A percentile compares a stretch with the other conserved stretches of the same genome.
Evolutionary conservation across 2,797 vertebrate species (phyloP).

Genomic region (Tauraco hartlaubi): DNA sequence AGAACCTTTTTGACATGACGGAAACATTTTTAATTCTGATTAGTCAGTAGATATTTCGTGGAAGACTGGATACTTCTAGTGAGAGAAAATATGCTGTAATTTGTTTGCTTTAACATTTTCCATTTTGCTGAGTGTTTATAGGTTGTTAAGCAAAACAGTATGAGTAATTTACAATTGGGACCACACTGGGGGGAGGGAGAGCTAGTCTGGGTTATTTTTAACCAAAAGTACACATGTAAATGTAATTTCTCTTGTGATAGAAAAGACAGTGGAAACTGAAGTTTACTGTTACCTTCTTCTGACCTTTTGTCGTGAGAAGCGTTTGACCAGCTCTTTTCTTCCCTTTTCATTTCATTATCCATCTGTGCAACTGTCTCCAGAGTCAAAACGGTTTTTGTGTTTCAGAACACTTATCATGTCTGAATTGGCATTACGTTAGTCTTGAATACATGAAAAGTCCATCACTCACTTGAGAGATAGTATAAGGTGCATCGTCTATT

Average conservation of each 20-base stretch:
- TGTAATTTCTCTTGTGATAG: not conserved
- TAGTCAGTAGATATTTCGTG: not conserved
- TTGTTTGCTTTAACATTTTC: not conserved
- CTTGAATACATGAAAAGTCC: not conserved
- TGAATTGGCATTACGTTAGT: accelerated
- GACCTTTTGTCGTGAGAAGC: not conserved
- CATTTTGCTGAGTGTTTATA: not conserved
- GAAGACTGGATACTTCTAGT: not conserved
- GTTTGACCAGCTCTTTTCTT: not conserved
- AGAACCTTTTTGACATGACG: not conserved
- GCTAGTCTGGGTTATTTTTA: not conserved
- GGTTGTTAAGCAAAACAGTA: not conserved
- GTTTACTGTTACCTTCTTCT: not conserved
- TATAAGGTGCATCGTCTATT: accelerated
- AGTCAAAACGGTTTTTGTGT: not conserved
- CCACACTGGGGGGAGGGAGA: accelerated
- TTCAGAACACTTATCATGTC: not conserved
- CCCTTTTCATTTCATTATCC: not conserved
- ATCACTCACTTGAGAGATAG: not conserved
- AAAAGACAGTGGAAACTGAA: not conserved
- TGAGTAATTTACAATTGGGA: not conserved
- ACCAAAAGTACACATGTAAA: not conserved
- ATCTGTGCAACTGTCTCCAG: not conserved
- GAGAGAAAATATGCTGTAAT: not conserved
- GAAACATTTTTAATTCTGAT: not conserved